Evolutionary conservation across 2,113 vertebrate species (phyloP), one percentile per base, ranked within the genome.

Genomic region (Pelodiscus sinensis): DNA sequence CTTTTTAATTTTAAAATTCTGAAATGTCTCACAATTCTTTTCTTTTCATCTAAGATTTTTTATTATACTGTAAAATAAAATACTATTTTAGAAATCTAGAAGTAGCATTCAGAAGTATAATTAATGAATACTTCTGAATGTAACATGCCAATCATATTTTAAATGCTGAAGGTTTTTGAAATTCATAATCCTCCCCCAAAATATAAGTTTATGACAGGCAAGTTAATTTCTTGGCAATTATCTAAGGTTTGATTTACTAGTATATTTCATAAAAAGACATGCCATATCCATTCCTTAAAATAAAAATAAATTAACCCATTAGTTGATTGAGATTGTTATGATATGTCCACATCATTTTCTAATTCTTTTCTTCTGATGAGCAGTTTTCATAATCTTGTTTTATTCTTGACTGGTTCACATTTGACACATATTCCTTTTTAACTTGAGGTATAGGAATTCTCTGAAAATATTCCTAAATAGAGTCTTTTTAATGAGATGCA

Each of bases 341-440:
- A 1, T 85, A 4, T 65, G 27, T 44, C 12, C 79, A 29, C 9
- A 38, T 12, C 51, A 1, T 92, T 87, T 93, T 60, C 9, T 73
- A 79, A 85, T 22, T 71, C 1, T 52, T n/a, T 92, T 8, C 91
- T 95, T 94, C 77, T 58, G 44, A 88, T 58, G 19, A 90, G n/a
- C 62, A 65, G 50, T 84, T 57, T 5, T 86, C 71, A 27, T 58
- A 79, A 86, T 11, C 7, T 58, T 35, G 27, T 65, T 81, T 50
- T 6, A 38, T 56, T 65, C 50, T 86, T 81, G 19, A 27, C 27
- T 62, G 60, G 60, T 29, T 62, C 82, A 6, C 9, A 52, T 90
- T 82, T 93, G 2, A 9, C 15, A 25, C 7, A 38, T 0, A 2
- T 27, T 60, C 58, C 25, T 27, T 60, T 57, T 60, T 60, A 27